Evolutionary conservation across 2,797 vertebrate species (phyloP).

Genomic region (Zenarchopterus dispar): DNA sequence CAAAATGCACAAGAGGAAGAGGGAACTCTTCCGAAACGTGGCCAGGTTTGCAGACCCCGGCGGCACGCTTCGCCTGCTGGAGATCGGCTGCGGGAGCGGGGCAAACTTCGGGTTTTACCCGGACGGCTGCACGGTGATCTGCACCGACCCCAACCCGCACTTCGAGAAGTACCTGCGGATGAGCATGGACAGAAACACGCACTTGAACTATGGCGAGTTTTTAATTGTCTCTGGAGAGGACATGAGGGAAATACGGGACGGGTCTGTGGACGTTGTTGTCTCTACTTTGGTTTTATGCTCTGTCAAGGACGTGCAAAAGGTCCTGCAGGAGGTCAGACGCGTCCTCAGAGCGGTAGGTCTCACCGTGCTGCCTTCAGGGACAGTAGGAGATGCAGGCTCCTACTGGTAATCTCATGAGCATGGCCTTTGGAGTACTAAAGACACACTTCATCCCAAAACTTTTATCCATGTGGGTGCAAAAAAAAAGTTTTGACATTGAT

Average conservation of each 20-base stretch:
- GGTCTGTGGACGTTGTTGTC: slow-evolving; percentile 85
- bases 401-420: too few species aligned
- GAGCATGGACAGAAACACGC: slow-evolving; percentile 81
- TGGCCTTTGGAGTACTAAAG: too few species aligned
- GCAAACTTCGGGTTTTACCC: slow-evolving; percentile 80
- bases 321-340: slow-evolving; percentile 81
- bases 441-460: too few species aligned
- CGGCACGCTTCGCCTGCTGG: slow-evolving; percentile 72
- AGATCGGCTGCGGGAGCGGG: slow-evolving; percentile 80
- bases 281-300: slow-evolving; percentile 89
- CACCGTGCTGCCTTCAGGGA: slow-evolving; percentile 8
- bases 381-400: slow-evolving; percentile 2
- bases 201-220: slow-evolving; percentile 79
- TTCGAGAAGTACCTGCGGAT: slow-evolving; percentile 73
- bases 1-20: slow-evolving; percentile 74
- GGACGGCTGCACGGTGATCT: slow-evolving; percentile 74
- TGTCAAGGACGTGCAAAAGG: slow-evolving; percentile 60
- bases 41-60: slow-evolving; percentile 46
- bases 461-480: too few species aligned
- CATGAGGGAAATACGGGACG: slow-evolving; percentile 75
- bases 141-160: slow-evolving; percentile 80
- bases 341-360: slow-evolving; percentile 85
- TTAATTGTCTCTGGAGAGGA: slow-evolving; percentile 79
- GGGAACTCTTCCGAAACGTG: slow-evolving; percentile 74
- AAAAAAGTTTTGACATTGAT: too few species aligned